These are phyloP conservation scores for Drosophila cognata DNA, from an alignment of 2,888 invertebrate species.

Conservation along the genomic window DNA sequence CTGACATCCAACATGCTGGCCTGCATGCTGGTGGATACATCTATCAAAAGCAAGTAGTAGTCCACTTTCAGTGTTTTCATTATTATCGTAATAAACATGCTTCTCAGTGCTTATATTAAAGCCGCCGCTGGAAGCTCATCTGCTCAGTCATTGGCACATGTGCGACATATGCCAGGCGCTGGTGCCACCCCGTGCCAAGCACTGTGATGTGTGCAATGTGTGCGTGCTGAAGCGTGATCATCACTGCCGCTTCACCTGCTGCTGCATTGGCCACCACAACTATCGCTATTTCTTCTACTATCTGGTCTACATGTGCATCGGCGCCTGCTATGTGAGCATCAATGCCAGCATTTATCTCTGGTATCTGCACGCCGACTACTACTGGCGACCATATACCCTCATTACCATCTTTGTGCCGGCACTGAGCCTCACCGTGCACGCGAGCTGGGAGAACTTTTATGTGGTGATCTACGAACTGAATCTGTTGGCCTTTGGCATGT, in stretches of 20 bases:
- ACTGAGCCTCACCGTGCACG: conserved; percentile 89
- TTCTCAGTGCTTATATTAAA: conserved; percentile 75
- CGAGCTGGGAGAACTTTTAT: conserved; percentile 88
- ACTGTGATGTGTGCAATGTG: conserved; percentile 92
- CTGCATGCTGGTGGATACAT: conserved; percentile 91
- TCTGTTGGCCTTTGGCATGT: conserved; percentile 88
- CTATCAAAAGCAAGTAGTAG: conserved; percentile 87
- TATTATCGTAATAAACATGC: background rate
- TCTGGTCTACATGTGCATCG: conserved; percentile 90
- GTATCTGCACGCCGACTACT: conserved; percentile 78
- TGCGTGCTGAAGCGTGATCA: conserved; percentile 95
- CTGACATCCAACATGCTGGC: conserved; percentile 91
- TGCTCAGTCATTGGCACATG: conserved; percentile 88
- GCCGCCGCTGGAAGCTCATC: conserved; percentile 84
- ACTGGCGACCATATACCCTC: conserved; percentile 86
- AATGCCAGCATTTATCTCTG: conserved; percentile 90
- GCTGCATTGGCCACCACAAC: conserved; percentile 94
- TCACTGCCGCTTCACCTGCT: conserved; percentile 94
- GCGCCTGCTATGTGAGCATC: conserved; percentile 89
- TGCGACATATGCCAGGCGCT: conserved; percentile 91
- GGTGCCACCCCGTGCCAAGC: conserved; percentile 94
- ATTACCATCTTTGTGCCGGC: conserved; percentile 91
- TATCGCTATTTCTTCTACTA: conserved; percentile 94
- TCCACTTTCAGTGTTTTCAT: background rate
- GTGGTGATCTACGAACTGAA: conserved; percentile 90